Percentiles rank a stretch among this genome's conserved stretches.
phyloP scores from a whole-genome alignment of 2,888 invertebrate species.

The Amblyjoppa fuscipennis region DNA sequence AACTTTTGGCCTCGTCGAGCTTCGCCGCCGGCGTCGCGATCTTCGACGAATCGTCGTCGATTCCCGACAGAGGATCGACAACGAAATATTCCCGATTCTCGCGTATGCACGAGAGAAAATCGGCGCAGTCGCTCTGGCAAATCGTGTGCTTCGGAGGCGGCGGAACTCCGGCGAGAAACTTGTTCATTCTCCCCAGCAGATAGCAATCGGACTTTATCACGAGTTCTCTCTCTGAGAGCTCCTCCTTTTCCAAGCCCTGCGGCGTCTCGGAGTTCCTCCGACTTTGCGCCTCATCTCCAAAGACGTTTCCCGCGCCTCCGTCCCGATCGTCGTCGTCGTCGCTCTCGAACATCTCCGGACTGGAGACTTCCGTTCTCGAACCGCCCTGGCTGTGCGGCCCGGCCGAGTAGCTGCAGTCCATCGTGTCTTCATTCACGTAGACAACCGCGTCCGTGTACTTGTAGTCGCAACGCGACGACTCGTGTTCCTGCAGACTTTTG shows the following conservation, averaged over 20 bases:
- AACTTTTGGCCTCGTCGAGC: slow-evolving; percentile 25
- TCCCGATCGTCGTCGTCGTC: slow-evolving; percentile 79
- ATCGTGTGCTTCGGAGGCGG: slow-evolving; percentile 92
- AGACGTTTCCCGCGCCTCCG: neutral
- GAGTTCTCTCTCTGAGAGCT: slow-evolving; percentile 76
- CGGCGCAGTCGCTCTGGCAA: slow-evolving; percentile 88
- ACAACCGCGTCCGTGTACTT: slow-evolving; percentile 59
- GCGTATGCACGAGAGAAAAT: slow-evolving; percentile 88
- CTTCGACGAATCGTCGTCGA: slow-evolving; percentile 45
- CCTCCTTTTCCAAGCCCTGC: slow-evolving; percentile 54
- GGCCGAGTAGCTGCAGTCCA: slow-evolving; percentile 72
- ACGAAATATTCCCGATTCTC: slow-evolving; percentile 86
- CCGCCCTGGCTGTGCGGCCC: slow-evolving; percentile 55
- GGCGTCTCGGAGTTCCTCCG: neutral
- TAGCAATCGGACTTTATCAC: slow-evolving; percentile 82
- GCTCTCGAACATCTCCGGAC: slow-evolving; percentile 83
- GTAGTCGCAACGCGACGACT: slow-evolving; percentile 27
- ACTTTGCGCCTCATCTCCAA: neutral
- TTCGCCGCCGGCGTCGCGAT: neutral
- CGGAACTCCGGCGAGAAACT: slow-evolving; percentile 89
- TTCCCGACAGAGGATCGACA: slow-evolving; percentile 70
- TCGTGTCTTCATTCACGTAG: slow-evolving; percentile 73
- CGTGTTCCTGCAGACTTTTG: slow-evolving; percentile 67
- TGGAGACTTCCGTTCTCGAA: slow-evolving; percentile 69
- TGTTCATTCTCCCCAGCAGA: slow-evolving; percentile 86